Conservation (phyloP, 2,797 vertebrate genomes). For the Pampus argenteus region DNA sequence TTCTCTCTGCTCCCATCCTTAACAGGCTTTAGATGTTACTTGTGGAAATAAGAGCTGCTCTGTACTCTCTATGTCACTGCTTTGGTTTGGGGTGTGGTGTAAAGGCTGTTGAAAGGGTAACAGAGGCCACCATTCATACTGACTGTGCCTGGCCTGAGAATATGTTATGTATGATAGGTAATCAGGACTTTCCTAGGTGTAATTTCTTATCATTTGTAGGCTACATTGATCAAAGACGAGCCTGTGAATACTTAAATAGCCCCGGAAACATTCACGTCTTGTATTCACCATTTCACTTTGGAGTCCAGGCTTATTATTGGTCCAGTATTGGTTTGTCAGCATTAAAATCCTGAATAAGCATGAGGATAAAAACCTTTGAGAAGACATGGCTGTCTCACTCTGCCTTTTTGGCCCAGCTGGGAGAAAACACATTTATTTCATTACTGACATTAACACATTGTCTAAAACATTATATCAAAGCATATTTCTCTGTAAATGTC, state of each 20-base stretch:
- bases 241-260: conserved; percentile 16
- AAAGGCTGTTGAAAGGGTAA: conserved; percentile 60
- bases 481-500: conserved; percentile 1
- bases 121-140: conserved; percentile 76
- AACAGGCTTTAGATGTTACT: neutral
- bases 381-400: neutral
- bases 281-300: neutral
- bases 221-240: neutral
- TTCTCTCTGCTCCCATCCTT: conserved; percentile 9
- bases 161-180: neutral
- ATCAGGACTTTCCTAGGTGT: neutral
- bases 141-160: conserved; percentile 1
- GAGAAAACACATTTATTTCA: neutral
- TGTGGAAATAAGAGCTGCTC: conserved; percentile 48
- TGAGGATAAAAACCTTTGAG: neutral
- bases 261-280: neutral
- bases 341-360: conserved; percentile 9
- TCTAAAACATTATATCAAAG: neutral
- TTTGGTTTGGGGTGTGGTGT: conserved; percentile 71
- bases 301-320: conserved; percentile 2
- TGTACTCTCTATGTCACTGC: conserved; percentile 58
- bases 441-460: neutral
- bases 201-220: neutral
- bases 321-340: neutral
- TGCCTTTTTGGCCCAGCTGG: neutral